Base-by-base conservation (phyloP, 2,113 vertebrate species). In the Hassar affinis region DNA sequence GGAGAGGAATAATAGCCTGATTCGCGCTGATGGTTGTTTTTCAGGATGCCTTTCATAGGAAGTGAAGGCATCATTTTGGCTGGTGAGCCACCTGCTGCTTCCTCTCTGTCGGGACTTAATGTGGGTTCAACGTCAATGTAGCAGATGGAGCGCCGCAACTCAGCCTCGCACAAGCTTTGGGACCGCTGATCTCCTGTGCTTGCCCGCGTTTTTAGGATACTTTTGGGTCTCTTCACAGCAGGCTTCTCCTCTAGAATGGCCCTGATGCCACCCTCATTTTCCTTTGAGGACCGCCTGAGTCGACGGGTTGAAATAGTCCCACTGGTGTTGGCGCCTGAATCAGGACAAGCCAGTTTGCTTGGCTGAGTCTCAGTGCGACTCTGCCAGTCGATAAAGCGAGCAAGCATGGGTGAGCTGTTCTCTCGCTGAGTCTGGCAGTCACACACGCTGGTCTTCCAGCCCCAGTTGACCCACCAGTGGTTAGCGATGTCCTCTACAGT, bases 401-500 rank as follows among this genome's bases (percentile, higher is more conserved):
- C 96, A 87, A 98, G 90, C 91, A 98, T 93, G 0, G 98, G 98
- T 18, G 97, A 96, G 91, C 96, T 95, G 0, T 95, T 95, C 87
- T 96, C 96, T 0, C 86, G 94, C 78, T 96, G 94, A 84, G 93
- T 89, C 75, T 98, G 96, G 17, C 98, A 99, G 94, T 99, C 97
- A 49, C 98, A 99, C 81, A 98, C 97, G 4, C 96, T 99, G 92
- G 94, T 96, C 91, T 97, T 98, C 91, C 98, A 99, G 90, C 98
- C 97, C 98, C 98, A 99, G 93, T 99, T 99, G 68, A 99, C 97
- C 98, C 98, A 99, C 98, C 98, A 99, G 92, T 99, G 98, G 90
- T 98, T 99, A 90, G 98, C 97, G 33, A 99, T 97, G 91, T 99
- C 98, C 91, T 99, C 98, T 7, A 99, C 96, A 27, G 97, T 99